Evolutionary conservation across 1,140 invertebrate species (phyloP), one percentile per base, ranked within the genome.

Genomic region (Mactra quadrangularis): DNA sequence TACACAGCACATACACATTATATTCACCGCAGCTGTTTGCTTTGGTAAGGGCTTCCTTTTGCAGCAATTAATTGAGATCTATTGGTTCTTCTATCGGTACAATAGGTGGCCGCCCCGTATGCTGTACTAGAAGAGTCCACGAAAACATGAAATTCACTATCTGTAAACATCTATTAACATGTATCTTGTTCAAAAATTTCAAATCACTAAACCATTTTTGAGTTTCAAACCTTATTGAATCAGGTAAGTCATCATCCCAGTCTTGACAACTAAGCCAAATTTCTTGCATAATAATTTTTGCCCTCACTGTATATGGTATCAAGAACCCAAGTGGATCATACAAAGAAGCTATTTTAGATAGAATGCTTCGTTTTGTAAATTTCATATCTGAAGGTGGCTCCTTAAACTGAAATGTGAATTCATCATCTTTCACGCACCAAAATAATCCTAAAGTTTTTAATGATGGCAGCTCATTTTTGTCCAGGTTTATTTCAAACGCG

Each of bases 301-400:
- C 75, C 22, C 60, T 47, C 22, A 84, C 50, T 45, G 29, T 66
- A 35, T 64, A 79, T 53, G 83, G 83, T 27, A 29, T 47, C 35
- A 84, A 15, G 53, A 84, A 84, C 22, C 82, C 66, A 19, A 78
- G 22, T n/a, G 82, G 82, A 64, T 84, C 74, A 62, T 72, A 84
- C 35, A 84, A 15, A 27, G 55, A 62, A 31, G 68, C 75, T 7
- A 78, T 59, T 74, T 31, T 84, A 15, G 29, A 45, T 6, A 84
- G 50, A 25, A 74, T 29, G 55, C 66, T 85, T 27, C 60, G 19
- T 55, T 84, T 84, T 9, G 82, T 83, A 11, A 59, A 45, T 53
- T 59, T 68, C 38, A 62, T 35, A 22, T 71, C 6, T 15, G 35
- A 19, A 35, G 38, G 15, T 9, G 68, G 50, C 19, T 31, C 35